Conservation (phyloP, 2,113 vertebrate genomes). For the Myrmecophaga tridactyla region DNA sequence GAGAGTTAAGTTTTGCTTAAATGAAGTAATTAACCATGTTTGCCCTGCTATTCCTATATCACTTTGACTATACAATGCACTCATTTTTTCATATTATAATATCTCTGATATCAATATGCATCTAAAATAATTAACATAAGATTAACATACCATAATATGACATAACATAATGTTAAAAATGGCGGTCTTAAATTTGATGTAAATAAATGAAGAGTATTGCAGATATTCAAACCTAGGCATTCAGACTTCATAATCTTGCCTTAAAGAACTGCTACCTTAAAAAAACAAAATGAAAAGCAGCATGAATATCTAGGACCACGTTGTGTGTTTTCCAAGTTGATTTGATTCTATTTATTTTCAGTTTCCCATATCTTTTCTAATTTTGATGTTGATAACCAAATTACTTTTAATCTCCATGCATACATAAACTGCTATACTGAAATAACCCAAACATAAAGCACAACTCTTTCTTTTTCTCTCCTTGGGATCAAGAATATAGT, state of each 20-base stretch:
- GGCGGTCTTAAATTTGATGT: background rate
- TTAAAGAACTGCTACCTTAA: background rate
- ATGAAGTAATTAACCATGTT: background rate
- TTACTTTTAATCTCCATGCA: constrained; percentile 61
- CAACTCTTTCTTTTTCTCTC: constrained; percentile 66
- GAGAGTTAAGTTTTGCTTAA: background rate
- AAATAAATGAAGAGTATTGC: background rate
- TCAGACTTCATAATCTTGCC: background rate
- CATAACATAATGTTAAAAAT: background rate
- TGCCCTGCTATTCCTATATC: background rate
- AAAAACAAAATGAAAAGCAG: background rate
- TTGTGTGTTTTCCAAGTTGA: background rate
- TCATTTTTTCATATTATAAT: background rate
- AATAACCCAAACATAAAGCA: constrained; percentile 56
- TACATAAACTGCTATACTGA: constrained; percentile 65
- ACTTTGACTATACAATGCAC: background rate
- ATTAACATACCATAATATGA: background rate
- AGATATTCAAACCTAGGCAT: background rate
- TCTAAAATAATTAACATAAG: background rate
- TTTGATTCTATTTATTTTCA: background rate
- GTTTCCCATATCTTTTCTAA: background rate
- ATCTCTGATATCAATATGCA: background rate
- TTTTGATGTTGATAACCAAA: background rate
- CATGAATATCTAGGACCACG: background rate
- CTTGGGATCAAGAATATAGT: constrained; percentile 60